These are phyloP conservation scores for Ichneumon xanthorius DNA, from an alignment of 2,888 invertebrate species.

Conservation along the genomic window DNA sequence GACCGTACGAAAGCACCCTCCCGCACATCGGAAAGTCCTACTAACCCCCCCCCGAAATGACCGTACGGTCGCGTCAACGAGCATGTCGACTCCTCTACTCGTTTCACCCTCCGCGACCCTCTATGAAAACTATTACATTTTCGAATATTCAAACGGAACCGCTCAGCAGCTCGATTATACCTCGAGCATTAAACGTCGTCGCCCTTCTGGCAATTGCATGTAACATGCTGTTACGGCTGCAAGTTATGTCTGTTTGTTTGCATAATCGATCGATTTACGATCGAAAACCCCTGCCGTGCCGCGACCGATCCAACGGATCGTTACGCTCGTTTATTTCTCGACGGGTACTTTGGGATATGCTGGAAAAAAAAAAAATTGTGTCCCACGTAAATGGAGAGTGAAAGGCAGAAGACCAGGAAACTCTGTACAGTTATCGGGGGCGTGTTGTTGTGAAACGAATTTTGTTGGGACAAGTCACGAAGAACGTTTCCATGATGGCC, in stretches of 20 bases:
- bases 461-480: not conserved
- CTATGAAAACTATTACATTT: slow-evolving; percentile 2
- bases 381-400: not conserved
- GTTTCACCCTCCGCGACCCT: slow-evolving; percentile 1
- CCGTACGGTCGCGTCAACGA: not conserved
- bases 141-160: slow-evolving; percentile 4
- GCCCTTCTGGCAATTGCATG: not conserved
- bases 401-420: slow-evolving; percentile 13
- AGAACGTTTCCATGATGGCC: not conserved
- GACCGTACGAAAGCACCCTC: not conserved
- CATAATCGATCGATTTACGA: slow-evolving; percentile 41
- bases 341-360: not conserved
- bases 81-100: slow-evolving; percentile 5
- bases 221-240: slow-evolving; percentile 20
- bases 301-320: slow-evolving; percentile 2
- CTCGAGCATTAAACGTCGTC: slow-evolving; percentile 24
- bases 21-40: slow-evolving; percentile 8
- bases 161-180: slow-evolving; percentile 37
- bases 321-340: slow-evolving; percentile 36
- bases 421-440: not conserved
- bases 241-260: slow-evolving; percentile 18
- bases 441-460: slow-evolving; percentile 1
- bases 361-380: not conserved
- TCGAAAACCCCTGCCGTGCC: slow-evolving; percentile 31
- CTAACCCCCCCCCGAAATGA: not conserved